phyloP scores from a whole-genome alignment of 2,113 vertebrate species.

The Furnarius figulus region DNA sequence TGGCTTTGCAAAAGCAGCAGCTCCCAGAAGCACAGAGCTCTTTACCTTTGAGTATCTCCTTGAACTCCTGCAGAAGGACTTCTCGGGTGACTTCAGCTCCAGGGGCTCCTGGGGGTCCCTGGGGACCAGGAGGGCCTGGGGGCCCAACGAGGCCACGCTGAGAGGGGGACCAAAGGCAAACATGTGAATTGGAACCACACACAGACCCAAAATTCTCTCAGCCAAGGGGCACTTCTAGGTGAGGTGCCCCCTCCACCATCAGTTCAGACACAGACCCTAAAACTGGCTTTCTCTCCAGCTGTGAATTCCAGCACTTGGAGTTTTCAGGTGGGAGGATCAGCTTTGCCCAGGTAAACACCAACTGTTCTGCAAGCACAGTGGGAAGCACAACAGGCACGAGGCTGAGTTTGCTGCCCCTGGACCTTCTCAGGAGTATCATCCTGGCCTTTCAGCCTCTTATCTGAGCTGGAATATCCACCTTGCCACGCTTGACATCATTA shows the following conservation, averaged over 20 bases:
- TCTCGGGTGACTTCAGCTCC: conserved; percentile 87
- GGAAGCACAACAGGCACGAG: not conserved
- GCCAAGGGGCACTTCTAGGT: not conserved
- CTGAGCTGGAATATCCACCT: not conserved
- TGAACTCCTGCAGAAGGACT: conserved; percentile 88
- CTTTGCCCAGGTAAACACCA: not conserved
- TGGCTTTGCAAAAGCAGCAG: not conserved
- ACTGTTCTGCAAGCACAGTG: not conserved
- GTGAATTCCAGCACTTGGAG: not conserved
- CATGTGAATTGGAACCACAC: not conserved
- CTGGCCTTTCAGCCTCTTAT: not conserved
- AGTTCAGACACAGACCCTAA: not conserved
- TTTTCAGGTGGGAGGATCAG: not conserved
- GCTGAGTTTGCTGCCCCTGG: not conserved
- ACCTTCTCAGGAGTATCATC: not conserved
- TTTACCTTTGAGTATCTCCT: conserved; percentile 88
- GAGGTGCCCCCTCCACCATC: not conserved
- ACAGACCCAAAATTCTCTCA: not conserved
- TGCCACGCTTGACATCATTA: not conserved
- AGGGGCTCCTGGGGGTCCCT: conserved; percentile 80
- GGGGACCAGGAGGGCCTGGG: conserved; percentile 87
- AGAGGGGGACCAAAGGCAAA: not conserved
- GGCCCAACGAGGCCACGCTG: conserved; percentile 79
- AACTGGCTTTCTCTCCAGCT: not conserved
- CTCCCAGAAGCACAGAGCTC: not conserved